Percentiles rank a stretch among this genome's conserved stretches.
These are phyloP conservation scores for Sminthopsis crassicaudata DNA, from an alignment of 2,113 vertebrate species.

Conservation along the genomic window DNA sequence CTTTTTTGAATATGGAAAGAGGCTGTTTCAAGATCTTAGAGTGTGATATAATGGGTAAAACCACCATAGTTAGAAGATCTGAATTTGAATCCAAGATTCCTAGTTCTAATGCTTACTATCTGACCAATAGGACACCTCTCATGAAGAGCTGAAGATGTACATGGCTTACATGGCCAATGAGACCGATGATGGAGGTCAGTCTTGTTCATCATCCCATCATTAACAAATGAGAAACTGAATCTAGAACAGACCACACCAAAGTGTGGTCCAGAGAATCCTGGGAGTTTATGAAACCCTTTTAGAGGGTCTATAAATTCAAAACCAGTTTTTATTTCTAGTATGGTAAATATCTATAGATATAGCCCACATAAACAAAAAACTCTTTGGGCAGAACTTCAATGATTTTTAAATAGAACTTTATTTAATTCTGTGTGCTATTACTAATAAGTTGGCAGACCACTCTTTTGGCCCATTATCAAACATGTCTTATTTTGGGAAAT, in stretches of 20 bases:
- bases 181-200: not conserved
- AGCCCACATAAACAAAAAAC: no score
- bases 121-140: not conserved
- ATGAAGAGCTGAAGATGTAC: not conserved
- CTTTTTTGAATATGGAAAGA: not conserved
- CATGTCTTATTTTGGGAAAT: conserved; percentile 9
- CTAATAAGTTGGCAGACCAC: conserved; percentile 7
- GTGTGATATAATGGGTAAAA: not conserved
- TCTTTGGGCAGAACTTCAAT: no score
- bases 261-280: no score
- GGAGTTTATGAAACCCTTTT: no score
- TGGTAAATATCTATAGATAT: no score
- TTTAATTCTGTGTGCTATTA: conserved; percentile 1
- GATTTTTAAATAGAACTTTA: not conserved
- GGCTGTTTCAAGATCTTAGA: not conserved
- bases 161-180: not conserved
- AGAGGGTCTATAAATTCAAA: no score
- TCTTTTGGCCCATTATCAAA: conserved; percentile 36
- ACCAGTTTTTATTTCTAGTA: no score
- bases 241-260: not conserved
- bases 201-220: not conserved
- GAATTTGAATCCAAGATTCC: not conserved
- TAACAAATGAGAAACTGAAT: not conserved
- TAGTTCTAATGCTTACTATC: not conserved
- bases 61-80: not conserved